These are phyloP conservation scores for Lichenostomus cassidix DNA, from an alignment of 2,113 vertebrate genomes.

Conservation along the genomic window DNA sequence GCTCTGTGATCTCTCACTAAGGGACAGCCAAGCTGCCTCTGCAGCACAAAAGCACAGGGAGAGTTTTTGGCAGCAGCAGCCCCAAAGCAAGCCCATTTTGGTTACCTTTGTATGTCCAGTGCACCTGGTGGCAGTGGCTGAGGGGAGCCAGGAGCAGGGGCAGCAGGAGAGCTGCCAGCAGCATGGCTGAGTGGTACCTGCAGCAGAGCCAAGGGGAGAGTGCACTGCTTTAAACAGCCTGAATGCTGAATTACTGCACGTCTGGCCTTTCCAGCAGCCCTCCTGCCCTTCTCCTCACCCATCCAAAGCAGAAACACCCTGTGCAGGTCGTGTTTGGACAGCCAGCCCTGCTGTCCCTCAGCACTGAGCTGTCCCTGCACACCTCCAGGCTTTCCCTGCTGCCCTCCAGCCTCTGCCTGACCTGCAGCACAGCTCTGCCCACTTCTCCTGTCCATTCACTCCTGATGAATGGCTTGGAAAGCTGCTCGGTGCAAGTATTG, in stretches of 20 bases:
- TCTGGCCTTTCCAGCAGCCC: neutral
- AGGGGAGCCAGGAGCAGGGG: neutral
- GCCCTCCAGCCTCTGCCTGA: neutral
- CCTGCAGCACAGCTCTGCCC: neutral
- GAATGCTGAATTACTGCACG: neutral
- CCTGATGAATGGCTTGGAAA: neutral
- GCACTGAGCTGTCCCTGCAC: neutral
- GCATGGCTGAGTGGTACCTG: constrained; percentile 6
- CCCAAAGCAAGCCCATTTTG: neutral
- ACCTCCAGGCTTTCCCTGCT: neutral
- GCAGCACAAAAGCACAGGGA: neutral
- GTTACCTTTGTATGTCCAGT: constrained; percentile 75
- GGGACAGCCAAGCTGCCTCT: neutral
- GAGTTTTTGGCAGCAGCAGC: accelerated
- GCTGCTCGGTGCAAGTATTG: accelerated
- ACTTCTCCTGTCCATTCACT: neutral
- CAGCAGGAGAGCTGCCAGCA: neutral
- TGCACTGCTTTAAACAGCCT: neutral
- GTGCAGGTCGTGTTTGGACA: neutral
- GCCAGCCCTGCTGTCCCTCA: neutral
- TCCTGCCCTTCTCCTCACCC: neutral
- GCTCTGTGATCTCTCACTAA: neutral
- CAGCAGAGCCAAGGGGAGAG: neutral
- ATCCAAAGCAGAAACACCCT: neutral
- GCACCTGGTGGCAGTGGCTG: neutral